Evolutionary conservation across 2,888 invertebrate genomes (phyloP).

Genomic region (Parnassius orleans): DNA sequence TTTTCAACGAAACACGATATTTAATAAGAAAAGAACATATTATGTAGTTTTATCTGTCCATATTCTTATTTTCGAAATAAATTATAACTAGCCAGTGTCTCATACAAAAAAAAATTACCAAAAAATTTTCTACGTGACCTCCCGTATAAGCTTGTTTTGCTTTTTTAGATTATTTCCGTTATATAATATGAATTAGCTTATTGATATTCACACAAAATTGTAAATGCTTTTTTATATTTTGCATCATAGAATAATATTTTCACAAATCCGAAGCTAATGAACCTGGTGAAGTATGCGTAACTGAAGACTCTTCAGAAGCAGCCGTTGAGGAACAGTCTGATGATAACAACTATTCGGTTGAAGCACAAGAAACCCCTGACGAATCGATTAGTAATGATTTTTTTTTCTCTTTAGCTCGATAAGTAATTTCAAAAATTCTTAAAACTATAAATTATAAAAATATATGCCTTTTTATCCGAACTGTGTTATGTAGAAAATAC

Average conservation of each 20-base stretch:
- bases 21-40: no score
- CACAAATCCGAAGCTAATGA: not conserved
- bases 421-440: no score
- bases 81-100: no score
- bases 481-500: no score
- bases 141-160: no score
- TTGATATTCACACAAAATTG: not conserved
- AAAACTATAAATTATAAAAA: no score
- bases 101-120: not conserved
- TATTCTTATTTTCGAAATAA: not conserved
- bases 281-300: slow-evolving; percentile 12
- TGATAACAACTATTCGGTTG: not conserved
- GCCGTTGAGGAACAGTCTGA: slow-evolving; percentile 1
- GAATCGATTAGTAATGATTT: slow-evolving; percentile 7
- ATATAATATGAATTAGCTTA: not conserved
- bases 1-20: no score
- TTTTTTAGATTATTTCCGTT: not conserved
- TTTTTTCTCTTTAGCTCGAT: not conserved
- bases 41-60: no score
- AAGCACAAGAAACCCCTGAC: slow-evolving; percentile 1
- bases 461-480: no score
- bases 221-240: not conserved
- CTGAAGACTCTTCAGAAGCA: not conserved
- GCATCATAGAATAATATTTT: not conserved
- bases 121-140: no score